Evolutionary conservation across 92 coral and sea anemone species (phyloP), one percentile per base, ranked within the genome.

Genomic region (Phymanthus crucifer): DNA sequence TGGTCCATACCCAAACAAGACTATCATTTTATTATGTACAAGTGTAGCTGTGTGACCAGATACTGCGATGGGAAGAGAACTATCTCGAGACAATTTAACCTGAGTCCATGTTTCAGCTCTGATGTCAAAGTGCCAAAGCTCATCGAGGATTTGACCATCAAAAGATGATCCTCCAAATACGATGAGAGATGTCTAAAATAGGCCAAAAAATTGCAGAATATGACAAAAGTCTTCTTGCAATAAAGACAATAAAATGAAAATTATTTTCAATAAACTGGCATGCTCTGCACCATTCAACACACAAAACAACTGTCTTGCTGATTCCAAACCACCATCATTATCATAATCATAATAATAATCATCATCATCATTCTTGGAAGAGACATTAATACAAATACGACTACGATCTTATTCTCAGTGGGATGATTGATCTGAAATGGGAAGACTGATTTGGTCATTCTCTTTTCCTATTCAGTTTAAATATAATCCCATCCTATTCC

Each of bases 31-130:
- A 37, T 80, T 83, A 61, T 80, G 86, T 66, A 85, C 90, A 80
- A 90, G 81, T 24, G 88, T 90, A 54, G 98, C 98, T 4, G 98
- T 86, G 69, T 93, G 98, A 29, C 98, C 98, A 46, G 87, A 80
- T 33, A 93, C 98, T n/a, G 87, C 90, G 8, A 88, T 72, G 21
- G 90, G 93, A 24, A 31, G 45, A 37, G 65, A 2, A n/a, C 64
- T 43, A 38, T 12, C 74, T 24, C 47, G 36, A 2, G 32, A 46
- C 12, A 47, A 7, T 13, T 72, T 73, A 17, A 88, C 32, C 50
- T 67, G 47, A 3, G 72, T 70, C 94, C 94, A 90, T 64, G 50
- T 72, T 17, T 78, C 74, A 74, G 91, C 78, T 31, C 58, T 50
- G 8, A 78, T 76, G 68, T 81, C 45, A 79, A 90, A 93, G 38